Evolutionary conservation across 2,888 invertebrate species (phyloP), one percentile per base, ranked within the genome.

Genomic region (Temnothorax unifasciatus): DNA sequence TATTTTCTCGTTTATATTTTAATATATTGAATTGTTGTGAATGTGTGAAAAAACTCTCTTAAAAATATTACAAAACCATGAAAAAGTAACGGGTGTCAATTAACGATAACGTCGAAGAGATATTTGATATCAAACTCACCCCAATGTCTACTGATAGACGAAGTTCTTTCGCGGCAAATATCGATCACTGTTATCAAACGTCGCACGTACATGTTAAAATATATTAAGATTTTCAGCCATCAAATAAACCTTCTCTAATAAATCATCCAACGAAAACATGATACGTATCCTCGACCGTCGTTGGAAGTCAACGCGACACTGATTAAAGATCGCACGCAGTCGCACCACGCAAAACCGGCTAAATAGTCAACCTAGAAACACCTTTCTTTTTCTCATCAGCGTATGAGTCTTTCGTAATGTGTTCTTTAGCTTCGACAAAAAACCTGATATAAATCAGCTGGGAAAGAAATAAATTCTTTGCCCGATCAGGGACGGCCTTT

Each of bases 401-500:
- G 66, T 74, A 38, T 13, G 29, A 74, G 59, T 71, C 64, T 47
- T 85, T 85, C 34, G 11, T 25, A 15, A 61, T 44, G 2, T 71
- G 73, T 71, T 63, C 57, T 34, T 57, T 59, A n/a, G 18, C 25
- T 47, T 75, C 11, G 50, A 8, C 38, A 83, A 83, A 76, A 83
- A 82, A 44, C 1, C n/a, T 41, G 63, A 21, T 61, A 21, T 61
- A 54, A 73, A 52, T 82, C n/a, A 52, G 3, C 3, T 29, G 21
- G 18, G 50, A 74, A 73, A 63, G 54, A 82, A 68, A 83, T 50
- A 25, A 76, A 75, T 66, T 75, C 57, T 34, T 75, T 50, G 34
- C 34, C 25, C n/a, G 41, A 63, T 71, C 52, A 64, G 64, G 74
- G 73, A 59, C 75, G 13, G 11, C 68, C 83, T 75, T 83, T 83